Evolutionary conservation across 30 jellyfish, hydroid and myxozoan genomes (phyloP).

Genomic region (Chrysaora quinquecirrha): DNA sequence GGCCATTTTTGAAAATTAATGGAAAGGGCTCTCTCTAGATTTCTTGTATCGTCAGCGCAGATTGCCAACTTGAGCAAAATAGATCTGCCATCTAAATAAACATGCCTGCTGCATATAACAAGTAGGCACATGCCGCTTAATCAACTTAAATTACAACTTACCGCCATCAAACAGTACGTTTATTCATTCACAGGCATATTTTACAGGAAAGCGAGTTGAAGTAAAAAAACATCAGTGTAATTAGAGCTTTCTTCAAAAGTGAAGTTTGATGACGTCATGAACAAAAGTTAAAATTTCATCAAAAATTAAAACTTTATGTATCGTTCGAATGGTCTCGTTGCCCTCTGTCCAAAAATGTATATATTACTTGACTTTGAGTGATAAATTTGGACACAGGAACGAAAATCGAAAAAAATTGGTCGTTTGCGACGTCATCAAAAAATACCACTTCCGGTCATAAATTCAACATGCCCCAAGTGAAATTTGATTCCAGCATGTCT

Average conservation of each 20-base stretch:
- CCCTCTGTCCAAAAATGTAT: conserved; percentile 9
- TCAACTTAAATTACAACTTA: not conserved
- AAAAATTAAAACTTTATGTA: not conserved
- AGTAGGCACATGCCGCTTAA: not conserved
- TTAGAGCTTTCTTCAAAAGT: not conserved
- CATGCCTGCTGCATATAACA: not conserved
- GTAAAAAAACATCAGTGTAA: not conserved
- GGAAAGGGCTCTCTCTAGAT: not conserved
- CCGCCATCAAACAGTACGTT: conserved; percentile 4
- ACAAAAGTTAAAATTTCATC: not conserved
- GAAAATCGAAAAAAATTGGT: conserved; percentile 7
- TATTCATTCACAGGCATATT: not conserved
- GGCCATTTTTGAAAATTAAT: too few relatives aligned
- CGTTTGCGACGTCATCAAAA: conserved; percentile 34
- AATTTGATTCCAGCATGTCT: conserved; percentile 43
- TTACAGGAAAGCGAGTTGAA: not conserved
- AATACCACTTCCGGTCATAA: conserved; percentile 40
- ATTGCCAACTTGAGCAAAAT: not conserved
- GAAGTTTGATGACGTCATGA: conserved; percentile 2
- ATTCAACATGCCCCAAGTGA: conserved; percentile 47
- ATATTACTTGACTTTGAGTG: not conserved
- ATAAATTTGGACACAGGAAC: not conserved
- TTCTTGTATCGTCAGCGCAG: not conserved
- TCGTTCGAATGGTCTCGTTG: not conserved
- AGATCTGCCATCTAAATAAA: not conserved